Evolutionary conservation across 2,113 vertebrate species (phyloP).

Genomic region (Oophaga pumilio): DNA sequence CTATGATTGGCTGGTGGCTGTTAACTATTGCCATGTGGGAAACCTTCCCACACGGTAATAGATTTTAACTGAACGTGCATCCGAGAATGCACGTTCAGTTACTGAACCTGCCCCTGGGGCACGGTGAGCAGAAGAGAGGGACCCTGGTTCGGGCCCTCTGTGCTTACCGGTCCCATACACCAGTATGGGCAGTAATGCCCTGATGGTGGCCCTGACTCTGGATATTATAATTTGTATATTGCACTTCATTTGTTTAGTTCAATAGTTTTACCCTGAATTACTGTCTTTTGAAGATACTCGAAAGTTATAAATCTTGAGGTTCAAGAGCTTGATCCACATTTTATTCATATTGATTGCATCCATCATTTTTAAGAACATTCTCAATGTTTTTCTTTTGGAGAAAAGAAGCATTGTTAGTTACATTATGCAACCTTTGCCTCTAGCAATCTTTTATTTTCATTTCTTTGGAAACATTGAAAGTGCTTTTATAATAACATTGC

Average conservation of each 20-base stretch:
- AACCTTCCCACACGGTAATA: no score
- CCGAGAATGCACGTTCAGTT: no score
- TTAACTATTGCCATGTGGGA: no score
- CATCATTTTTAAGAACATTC: background rate
- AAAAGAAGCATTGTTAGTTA: constrained; percentile 11
- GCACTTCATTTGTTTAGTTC: background rate
- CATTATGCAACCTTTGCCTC: constrained; percentile 41
- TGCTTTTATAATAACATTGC: constrained; percentile 31
- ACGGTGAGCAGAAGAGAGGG: no score
- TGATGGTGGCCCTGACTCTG: no score
- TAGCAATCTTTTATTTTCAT: constrained; percentile 28
- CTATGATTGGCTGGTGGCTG: no score
- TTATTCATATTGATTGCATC: constrained; percentile 27
- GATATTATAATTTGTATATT: background rate
- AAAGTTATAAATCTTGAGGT: background rate
- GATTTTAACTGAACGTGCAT: no score
- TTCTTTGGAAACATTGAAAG: constrained; percentile 27
- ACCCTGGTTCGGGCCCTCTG: no score
- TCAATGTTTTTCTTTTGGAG: no score
- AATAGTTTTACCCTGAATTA: background rate
- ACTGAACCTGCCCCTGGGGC: no score
- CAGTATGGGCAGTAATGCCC: no score
- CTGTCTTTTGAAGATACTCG: background rate
- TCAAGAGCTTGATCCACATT: background rate
- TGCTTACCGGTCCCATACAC: no score